Percentiles rank a stretch among this genome's conserved stretches.
Conservation (phyloP, 2,888 invertebrate species). For the Norana najaformis region DNA sequence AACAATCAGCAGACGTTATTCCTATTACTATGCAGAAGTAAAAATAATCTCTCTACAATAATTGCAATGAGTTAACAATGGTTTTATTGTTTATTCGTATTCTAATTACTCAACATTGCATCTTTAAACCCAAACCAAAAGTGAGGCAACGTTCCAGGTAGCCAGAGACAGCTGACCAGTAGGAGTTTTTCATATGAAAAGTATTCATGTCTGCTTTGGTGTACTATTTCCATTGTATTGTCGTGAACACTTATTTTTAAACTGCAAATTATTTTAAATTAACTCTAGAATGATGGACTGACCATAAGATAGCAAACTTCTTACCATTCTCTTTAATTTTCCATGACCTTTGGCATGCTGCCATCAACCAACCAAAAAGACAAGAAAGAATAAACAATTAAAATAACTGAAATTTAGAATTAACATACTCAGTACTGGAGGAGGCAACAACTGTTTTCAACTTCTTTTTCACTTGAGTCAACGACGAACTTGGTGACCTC, state of each 20-base stretch:
- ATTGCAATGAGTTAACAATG: not conserved
- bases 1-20: not conserved
- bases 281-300: no score
- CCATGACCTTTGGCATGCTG: not conserved
- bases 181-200: not conserved
- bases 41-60: not conserved
- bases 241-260: not conserved
- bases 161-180: not conserved
- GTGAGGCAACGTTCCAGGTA: not conserved
- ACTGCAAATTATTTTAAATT: not conserved
- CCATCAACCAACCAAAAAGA: not conserved
- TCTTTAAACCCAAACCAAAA: no score
- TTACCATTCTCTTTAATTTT: no score
- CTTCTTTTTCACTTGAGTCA: not conserved
- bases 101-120: no score
- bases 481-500: not conserved
- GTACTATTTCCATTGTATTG: not conserved
- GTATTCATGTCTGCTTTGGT: not conserved
- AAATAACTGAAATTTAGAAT: not conserved
- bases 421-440: not conserved
- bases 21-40: not conserved
- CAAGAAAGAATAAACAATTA: not conserved
- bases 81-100: not conserved
- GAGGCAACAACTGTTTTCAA: not conserved
- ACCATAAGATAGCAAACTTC: no score